Percentiles rank a stretch among this genome's conserved stretches.
phyloP scores from a whole-genome alignment of 2,113 vertebrate genomes.

The Microtus oregoni region DNA sequence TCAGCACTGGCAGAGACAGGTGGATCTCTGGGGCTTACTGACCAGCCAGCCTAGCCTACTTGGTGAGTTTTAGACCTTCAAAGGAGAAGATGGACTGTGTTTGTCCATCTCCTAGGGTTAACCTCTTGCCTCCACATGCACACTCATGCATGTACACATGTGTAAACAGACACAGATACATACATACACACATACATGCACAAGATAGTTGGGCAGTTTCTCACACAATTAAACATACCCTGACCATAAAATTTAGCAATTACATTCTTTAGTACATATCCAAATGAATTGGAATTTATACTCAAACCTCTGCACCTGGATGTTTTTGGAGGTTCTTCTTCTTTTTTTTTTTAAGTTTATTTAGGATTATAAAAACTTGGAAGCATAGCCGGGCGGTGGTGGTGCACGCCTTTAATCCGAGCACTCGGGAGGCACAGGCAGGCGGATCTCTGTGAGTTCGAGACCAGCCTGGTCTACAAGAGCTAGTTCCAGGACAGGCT shows the following conservation, averaged over 20 bases:
- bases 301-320: not conserved
- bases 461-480: too few relatives aligned
- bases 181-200: not conserved
- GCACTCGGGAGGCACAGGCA: too few relatives aligned
- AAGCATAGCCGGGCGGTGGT: not conserved
- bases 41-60: not conserved
- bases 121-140: not conserved
- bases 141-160: not conserved
- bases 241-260: not conserved
- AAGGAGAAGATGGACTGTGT: not conserved
- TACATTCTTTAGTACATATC: conserved; percentile 2
- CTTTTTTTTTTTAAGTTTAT: not conserved
- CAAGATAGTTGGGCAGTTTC: not conserved
- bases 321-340: not conserved
- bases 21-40: too few relatives aligned
- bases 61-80: not conserved
- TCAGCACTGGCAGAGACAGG: not conserved
- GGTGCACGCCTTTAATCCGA: too few relatives aligned
- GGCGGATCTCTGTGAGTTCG: too few relatives aligned
- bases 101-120: not conserved
- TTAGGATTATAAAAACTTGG: conserved; percentile 28
- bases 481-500: too few relatives aligned
- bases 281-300: conserved; percentile 16
- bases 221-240: conserved; percentile 26
- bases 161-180: not conserved